Evolutionary conservation across 2,113 vertebrate genomes (phyloP), one percentile per base, ranked within the genome.

Genomic region (Tupaia chinensis): DNA sequence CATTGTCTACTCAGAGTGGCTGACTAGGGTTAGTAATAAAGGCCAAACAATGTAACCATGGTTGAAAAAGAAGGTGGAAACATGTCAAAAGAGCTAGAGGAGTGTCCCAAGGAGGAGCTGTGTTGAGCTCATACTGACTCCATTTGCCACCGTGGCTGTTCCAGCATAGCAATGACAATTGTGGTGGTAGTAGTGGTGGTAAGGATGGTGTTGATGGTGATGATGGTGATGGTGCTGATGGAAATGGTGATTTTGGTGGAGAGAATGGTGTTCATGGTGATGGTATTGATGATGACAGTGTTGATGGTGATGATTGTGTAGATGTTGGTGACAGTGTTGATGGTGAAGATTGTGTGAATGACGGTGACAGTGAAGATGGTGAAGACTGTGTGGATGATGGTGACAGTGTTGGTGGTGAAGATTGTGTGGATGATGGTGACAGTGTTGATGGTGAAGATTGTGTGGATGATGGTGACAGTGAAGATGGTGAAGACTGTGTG

Each of bases 311-410:
- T n/a, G n/a, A n/a, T n/a, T n/a, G n/a, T n/a, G n/a, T n/a, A n/a
- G n/a, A n/a, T n/a, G n/a, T n/a, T n/a, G n/a, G n/a, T n/a, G 74
- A 0, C 29, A 12, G 0, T 44, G 3, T 1, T 34, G 1, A 0
- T 16, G 23, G 2, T n/a, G 54, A 5, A 7, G 20, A 1, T 1
- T 20, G 1, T n/a, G 20, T 0, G 14, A 1, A 0, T 66, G 2
- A 4, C 22, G 20, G 0, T 13, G 12, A 12, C 8, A 53, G 2
- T 23, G 16, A 10, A 12, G 16, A 5, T 8, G 3, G 3, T 16
- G 66, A 1, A 23, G 4, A 1, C 2, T 12, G 0, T 23, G 7
- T 0, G 7, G 15, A 2, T 20, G 22, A 7, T 34, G 16, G 9
- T 11, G 80, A 58, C 2, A 20, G 3, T 12, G 56, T 2, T 0